A percentile compares a stretch with the other conserved stretches of the same genome.
These are phyloP conservation scores for Theocolax elegans DNA, from an alignment of 1,140 invertebrate species.

Conservation along the genomic window DNA sequence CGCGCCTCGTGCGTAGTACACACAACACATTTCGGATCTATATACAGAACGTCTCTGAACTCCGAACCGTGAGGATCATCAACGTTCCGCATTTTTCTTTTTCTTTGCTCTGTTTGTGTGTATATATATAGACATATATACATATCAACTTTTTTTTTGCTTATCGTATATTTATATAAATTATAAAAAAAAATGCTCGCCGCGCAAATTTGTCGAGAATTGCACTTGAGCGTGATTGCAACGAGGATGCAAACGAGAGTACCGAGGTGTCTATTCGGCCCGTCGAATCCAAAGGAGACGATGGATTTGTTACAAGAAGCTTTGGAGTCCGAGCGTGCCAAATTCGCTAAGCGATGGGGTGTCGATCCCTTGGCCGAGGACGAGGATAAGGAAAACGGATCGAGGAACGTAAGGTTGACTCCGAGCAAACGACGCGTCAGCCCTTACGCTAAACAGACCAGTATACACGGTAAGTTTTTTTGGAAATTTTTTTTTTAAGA, in stretches of 20 bases:
- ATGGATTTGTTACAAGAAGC: conserved; percentile 60
- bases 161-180: no score
- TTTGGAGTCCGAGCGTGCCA: conserved; percentile 56
- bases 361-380: conserved; percentile 57
- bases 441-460: conserved; percentile 62
- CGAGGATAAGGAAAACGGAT: conserved; percentile 60
- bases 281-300: conserved; percentile 58
- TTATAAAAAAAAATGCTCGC: conserved; percentile 54
- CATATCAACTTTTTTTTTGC: no score
- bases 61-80: no score
- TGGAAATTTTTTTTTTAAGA: background rate
- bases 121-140: no score
- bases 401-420: conserved; percentile 45
- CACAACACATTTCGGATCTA: no score
- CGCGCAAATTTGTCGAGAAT: conserved; percentile 59
- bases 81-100: no score
- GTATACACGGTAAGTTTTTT: conserved; percentile 58
- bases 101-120: no score
- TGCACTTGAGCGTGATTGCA: conserved; percentile 55
- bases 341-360: conserved; percentile 60
- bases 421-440: conserved; percentile 48
- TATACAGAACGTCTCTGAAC: no score
- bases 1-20: background rate
- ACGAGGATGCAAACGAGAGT: conserved; percentile 58
- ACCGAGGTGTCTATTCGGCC: conserved; percentile 61